These are phyloP conservation scores for Saxidomus purpurata DNA, from an alignment of 1,140 invertebrate species.

Conservation along the genomic window DNA sequence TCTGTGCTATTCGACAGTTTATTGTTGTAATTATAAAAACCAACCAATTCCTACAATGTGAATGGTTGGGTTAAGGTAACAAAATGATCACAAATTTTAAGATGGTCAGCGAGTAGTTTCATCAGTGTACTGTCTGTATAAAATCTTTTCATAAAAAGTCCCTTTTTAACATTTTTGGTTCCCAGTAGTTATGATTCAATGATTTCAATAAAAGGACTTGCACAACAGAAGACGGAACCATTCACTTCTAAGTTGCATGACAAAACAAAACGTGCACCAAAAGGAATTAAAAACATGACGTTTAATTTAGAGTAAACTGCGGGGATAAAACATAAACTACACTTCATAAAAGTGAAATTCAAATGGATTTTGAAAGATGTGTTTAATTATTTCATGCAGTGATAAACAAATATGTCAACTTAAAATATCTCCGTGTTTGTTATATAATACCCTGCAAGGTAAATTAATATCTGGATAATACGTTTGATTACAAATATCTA, in stretches of 20 bases:
- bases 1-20: too few species aligned
- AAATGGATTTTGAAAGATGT: slow-evolving; percentile 61
- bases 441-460: slow-evolving; percentile 44
- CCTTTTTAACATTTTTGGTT: too few species aligned
- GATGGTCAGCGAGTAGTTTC: too few species aligned
- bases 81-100: too few species aligned
- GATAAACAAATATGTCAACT: slow-evolving; percentile 59
- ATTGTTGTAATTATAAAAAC: too few species aligned
- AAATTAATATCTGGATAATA: slow-evolving; percentile 45
- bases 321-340: slow-evolving; percentile 10
- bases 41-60: too few species aligned
- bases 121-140: too few species aligned
- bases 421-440: slow-evolving; percentile 38
- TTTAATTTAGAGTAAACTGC: slow-evolving; percentile 21
- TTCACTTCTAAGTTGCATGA: neutral
- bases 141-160: too few species aligned
- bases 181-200: too few species aligned
- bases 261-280: slow-evolving; percentile 3
- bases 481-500: slow-evolving; percentile 27
- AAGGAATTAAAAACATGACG: neutral
- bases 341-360: slow-evolving; percentile 51
- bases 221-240: neutral
- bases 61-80: too few species aligned
- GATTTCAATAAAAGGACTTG: too few species aligned
- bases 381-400: slow-evolving; percentile 46